A percentile compares a stretch with the other conserved stretches of the same genome.
These are phyloP conservation scores for Drosophila auraria DNA, from an alignment of 1,140 invertebrate species.

Conservation along the genomic window DNA sequence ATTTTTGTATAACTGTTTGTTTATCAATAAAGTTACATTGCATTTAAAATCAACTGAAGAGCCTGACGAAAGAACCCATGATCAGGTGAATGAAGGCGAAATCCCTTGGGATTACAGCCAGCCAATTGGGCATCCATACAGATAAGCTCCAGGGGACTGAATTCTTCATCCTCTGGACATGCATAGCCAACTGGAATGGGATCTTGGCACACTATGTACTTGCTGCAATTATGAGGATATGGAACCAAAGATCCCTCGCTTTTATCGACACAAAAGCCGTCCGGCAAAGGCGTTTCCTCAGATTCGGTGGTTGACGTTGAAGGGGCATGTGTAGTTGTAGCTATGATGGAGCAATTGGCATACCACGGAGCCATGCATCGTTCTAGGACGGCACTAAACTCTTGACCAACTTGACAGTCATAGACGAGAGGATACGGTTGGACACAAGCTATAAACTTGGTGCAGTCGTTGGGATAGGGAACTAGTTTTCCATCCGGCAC, in stretches of 20 bases:
- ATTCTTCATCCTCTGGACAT: constrained; percentile 51
- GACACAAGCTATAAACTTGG: constrained; percentile 59
- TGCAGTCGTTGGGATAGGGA: constrained; percentile 69
- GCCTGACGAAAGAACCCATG: neutral
- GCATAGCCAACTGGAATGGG: constrained; percentile 61
- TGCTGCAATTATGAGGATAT: constrained; percentile 62
- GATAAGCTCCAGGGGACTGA: constrained; percentile 21
- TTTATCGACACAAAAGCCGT: constrained; percentile 32
- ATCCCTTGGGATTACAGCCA: constrained; percentile 16
- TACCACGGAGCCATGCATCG: constrained; percentile 60
- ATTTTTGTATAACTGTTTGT: constrained; percentile 1
- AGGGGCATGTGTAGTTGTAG: constrained; percentile 13
- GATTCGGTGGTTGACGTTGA: constrained; percentile 8
- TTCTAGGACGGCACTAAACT: constrained; percentile 62
- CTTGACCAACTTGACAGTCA: constrained; percentile 51
- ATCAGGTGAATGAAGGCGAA: neutral
- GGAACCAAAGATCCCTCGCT: constrained; percentile 38
- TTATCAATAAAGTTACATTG: constrained; percentile 12
- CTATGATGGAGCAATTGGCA: constrained; percentile 54
- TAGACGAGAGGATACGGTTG: constrained; percentile 32
- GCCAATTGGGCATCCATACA: constrained; percentile 51
- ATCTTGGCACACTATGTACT: constrained; percentile 59
- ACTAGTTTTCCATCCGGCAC: constrained; percentile 46
- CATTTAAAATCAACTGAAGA: constrained; percentile 13
- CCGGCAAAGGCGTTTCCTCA: neutral